Evolutionary conservation across 2,888 invertebrate species (phyloP).

Genomic region (Stenotaenia linearis): DNA sequence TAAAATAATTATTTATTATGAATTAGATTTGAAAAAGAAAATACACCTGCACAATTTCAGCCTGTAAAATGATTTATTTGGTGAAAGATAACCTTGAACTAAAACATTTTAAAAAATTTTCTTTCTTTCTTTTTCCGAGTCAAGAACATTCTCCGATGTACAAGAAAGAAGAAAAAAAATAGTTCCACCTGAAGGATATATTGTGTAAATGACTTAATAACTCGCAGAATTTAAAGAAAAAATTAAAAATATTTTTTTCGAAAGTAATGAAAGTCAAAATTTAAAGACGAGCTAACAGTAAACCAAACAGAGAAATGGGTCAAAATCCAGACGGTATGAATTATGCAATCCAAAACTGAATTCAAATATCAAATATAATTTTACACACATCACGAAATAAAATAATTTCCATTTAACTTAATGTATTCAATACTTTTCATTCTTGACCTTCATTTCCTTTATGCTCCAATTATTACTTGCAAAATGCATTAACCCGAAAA

Average conservation of each 20-base stretch:
- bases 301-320: too few relatives aligned
- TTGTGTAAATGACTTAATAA: not conserved
- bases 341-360: not conserved
- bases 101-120: not conserved
- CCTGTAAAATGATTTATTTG: too few relatives aligned
- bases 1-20: too few relatives aligned
- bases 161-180: not conserved
- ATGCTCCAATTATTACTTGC: not conserved
- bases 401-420: not conserved
- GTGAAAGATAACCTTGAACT: not conserved
- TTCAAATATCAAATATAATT: not conserved
- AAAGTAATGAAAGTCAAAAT: not conserved
- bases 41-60: not conserved
- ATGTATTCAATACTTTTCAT: constrained; percentile 3
- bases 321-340: not conserved
- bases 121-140: not conserved
- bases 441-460: constrained; percentile 7
- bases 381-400: not conserved
- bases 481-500: not conserved
- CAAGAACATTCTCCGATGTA: not conserved
- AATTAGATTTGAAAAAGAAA: too few relatives aligned
- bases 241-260: not conserved
- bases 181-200: not conserved
- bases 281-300: not conserved
- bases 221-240: not conserved